Evolutionary conservation across 2,888 invertebrate species (phyloP), one percentile per base, ranked within the genome.

Genomic region (Eugnorisma glareosa): DNA sequence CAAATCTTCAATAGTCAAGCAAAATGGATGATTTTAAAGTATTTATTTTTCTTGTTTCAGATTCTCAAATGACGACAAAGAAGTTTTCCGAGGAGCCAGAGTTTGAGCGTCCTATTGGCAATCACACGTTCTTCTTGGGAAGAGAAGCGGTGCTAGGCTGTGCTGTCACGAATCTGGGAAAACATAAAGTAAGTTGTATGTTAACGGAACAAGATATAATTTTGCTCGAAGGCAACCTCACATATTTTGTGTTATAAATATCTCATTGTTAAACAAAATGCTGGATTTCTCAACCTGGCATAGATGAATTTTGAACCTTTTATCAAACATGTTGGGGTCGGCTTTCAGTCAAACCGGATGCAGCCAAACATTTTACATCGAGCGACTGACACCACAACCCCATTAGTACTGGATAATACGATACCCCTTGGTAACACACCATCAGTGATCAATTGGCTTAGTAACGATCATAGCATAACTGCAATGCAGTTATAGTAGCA

Each of bases 81-180:
- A 97, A 97, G 88, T 94, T 96, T 74, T 94, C 96, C 0, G 97
- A 97, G 74, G 97, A 97, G 83, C 97, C 97, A 0, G 97, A 97
- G 83, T 97, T 97, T 87, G 96, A 97, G 80, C 93, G 96, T 24
- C 97, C 97, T 0, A 97, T 98, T 67, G 97, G 97, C 54, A 98
- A 98, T 91, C 96, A 97, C 87, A 97, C 97, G 1, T 97, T 97
- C 85, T 97, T 97, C 67, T 95, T 97, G 2, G 97, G 97, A n/a
- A 93, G 97, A 78, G 97, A 98, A 88, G 97, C 97, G 0, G 95
- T 97, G 1, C 92, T 98, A 0, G 97, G 97, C n/a, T 98, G 98
- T 87, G 97, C 97, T 54, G 97, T 98, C 67, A 97, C 96, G 59
- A 97, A 97, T 87, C 94, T 97, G 59, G 97, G 97, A 48, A 97